These are phyloP conservation scores for Xylophagus ater DNA, from an alignment of 2,888 invertebrate species.

Conservation along the genomic window DNA sequence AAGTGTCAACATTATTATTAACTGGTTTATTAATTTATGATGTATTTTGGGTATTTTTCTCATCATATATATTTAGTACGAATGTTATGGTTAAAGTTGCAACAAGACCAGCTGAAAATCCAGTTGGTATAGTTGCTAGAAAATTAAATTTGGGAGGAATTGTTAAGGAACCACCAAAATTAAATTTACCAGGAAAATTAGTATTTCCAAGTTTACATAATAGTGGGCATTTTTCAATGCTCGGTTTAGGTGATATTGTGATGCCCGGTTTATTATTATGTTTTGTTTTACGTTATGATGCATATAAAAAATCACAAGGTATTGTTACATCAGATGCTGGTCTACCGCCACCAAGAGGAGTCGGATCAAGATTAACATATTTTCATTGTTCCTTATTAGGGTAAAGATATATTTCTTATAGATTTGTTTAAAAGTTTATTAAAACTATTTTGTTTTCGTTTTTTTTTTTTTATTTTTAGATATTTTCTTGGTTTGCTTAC, in stretches of 20 bases:
- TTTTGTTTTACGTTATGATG: constrained; percentile 94
- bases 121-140: constrained; percentile 85
- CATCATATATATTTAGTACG: constrained; percentile 95
- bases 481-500: constrained; percentile 94
- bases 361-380: constrained; percentile 70
- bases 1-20: constrained; percentile 86
- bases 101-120: constrained; percentile 79
- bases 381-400: constrained; percentile 98
- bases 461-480: constrained; percentile 20
- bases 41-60: constrained; percentile 99
- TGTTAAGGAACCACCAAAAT: constrained; percentile 84
- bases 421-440: neutral
- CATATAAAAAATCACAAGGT: constrained; percentile 75
- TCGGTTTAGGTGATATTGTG: constrained; percentile 76
- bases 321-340: constrained; percentile 45
- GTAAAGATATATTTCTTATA: constrained; percentile 24
- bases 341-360: constrained; percentile 45
- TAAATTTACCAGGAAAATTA: constrained; percentile 91
- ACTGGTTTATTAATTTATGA: constrained; percentile 91
- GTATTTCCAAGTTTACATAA: constrained; percentile 97
- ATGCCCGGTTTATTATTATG: constrained; percentile 94
- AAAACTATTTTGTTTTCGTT: constrained; percentile 4
- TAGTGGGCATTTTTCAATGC: constrained; percentile 94
- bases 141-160: constrained; percentile 85
- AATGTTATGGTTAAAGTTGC: constrained; percentile 97